Evolutionary conservation across 1,140 invertebrate species (phyloP), one percentile per base, ranked within the genome.

Genomic region (Chelonus insularis): DNA sequence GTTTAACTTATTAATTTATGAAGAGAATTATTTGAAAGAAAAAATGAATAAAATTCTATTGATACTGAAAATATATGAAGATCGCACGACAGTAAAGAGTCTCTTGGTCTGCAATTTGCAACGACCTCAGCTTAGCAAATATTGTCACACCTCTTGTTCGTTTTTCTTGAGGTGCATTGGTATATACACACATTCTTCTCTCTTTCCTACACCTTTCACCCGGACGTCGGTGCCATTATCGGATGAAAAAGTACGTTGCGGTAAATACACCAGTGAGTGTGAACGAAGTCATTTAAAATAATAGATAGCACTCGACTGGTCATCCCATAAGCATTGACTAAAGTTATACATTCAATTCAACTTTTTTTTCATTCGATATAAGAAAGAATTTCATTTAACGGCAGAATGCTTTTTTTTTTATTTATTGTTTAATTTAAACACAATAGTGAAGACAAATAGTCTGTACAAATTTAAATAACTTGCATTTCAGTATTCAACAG

Each of bases 91-190:
- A 29, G 7, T 29, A 34, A 43, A 29, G 47, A 48, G 12, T 29
- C 21, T 21, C 14, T 29, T 45, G 11, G 41, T 9, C 25, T 25
- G 51, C 54, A 60, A 60, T 51, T 60, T 60, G 47, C 39, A 43
- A 20, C 50, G 32, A 55, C 29, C 20, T 47, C 25, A 12, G 50
- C 39, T 60, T 36, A 55, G 39, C 60, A 62, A 66, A 66, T 63
- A 62, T 66, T 66, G 61, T 63, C 65, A 51, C 64, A 57, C 52
- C 23, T 62, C 37, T 66, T 57, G 14, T 45, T 34, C 50, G 7
- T 57, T 51, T 51, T 52, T 54, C 34, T 55, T 37, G 16, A 16
- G 1, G 8, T 45, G 18, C 37, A 54, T 34, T 61, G 43, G 50
- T 37, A 52, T 47, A 51, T n/a, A n/a, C n/a, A n/a, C n/a, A n/a